These are phyloP conservation scores for Oryctes rhinoceros DNA, from an alignment of 1,140 invertebrate genomes.

Conservation along the genomic window DNA sequence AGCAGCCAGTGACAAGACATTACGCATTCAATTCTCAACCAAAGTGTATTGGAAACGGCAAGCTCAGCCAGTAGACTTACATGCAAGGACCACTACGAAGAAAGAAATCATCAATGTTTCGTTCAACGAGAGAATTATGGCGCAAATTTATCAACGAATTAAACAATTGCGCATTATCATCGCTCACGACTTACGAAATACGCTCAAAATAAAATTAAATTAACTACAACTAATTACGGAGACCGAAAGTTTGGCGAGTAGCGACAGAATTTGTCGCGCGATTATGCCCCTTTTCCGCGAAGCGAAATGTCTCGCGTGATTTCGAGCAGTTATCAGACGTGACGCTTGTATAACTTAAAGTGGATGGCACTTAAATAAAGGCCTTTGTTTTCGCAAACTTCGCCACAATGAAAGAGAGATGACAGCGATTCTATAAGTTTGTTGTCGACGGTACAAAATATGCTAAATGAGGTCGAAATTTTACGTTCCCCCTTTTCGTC, in stretches of 20 bases:
- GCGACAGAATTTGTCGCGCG: conserved; percentile 1
- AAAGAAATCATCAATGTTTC: no score
- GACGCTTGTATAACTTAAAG: conserved; percentile 18
- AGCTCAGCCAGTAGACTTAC: no score
- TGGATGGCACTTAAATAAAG: conserved; percentile 39
- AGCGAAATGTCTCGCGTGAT: conserved; percentile 33
- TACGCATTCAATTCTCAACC: no score
- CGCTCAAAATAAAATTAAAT: conserved; percentile 17
- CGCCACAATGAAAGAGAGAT: conserved; percentile 23
- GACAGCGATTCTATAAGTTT: conserved; percentile 29
- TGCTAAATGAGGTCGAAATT: conserved; percentile 36
- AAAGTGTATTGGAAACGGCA: no score
- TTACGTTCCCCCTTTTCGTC: conserved; percentile 10
- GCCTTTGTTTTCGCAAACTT: conserved; percentile 28
- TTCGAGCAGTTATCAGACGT: conserved; percentile 28
- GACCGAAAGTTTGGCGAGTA: not conserved
- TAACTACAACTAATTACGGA: conserved; percentile 12
- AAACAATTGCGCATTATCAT: not conserved
- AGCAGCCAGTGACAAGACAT: no score
- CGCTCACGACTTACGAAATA: not conserved
- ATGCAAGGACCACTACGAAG: no score
- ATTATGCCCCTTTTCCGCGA: not conserved
- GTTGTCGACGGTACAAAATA: conserved; percentile 33
- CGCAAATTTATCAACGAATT: not conserved
- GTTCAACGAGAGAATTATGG: no score